Evolutionary conservation across 2,113 vertebrate genomes (phyloP), one percentile per base, ranked within the genome.

Genomic region (Antechinus flavipes): DNA sequence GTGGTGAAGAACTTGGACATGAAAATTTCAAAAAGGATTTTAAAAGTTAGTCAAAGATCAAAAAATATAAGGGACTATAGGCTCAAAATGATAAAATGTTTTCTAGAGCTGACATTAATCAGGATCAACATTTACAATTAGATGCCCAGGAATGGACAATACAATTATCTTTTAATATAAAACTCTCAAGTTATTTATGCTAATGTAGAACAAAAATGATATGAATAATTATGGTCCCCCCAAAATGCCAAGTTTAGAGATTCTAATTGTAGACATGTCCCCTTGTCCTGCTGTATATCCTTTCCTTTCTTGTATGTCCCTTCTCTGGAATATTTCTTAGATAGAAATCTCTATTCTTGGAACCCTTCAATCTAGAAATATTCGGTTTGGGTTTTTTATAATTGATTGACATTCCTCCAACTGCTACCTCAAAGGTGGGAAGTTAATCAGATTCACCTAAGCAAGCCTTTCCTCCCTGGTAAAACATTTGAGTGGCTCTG

Each of bases 101-200:
- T 26, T 91, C 94, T 96, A 35, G 30, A n/a, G 61, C 30, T 68
- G 30, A 68, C 30, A 90, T 55, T 95, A 93, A 89, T 54, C 76
- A 89, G n/a, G 92, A 58, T 26, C 56, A 96, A 90, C 8, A 90
- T 91, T 92, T 91, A n/a, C 58, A 52, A 95, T 26, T 42, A 52
- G 94, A 95, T 90, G 95, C 2, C 91, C 84, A 96, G 93, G 47
- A 84, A 93, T 24, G 52, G 55, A 84, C 56, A 9, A 10, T 54
- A 49, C 26, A 92, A 47, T 56, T 22, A 35, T 68, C 30, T 68
- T 68, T 6, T 68, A 68, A 61, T n/a, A 50, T 92, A 76, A 93
- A 61, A 46, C 27, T 89, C 90, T 91, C 19, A 58, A 47, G 49
- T 68, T 68, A n/a, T 68, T 35, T 90, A 93, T 42, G n/a, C 56